Evolutionary conservation across 2,113 vertebrate genomes (phyloP).

Genomic region (Atherinomorus stipes): DNA sequence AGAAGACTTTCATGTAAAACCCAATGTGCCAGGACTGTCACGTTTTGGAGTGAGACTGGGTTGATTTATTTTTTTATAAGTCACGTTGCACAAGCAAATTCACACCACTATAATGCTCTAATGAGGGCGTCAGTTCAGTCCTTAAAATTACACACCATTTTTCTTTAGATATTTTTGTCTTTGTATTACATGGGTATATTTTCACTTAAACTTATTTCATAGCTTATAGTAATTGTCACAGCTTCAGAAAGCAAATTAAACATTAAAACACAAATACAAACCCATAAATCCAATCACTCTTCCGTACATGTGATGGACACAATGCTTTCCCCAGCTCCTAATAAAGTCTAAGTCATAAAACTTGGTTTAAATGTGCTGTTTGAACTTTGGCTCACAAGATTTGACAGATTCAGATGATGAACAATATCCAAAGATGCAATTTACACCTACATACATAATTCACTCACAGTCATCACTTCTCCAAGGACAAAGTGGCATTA

Average conservation of each 20-base stretch:
- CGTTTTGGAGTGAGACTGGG: no score
- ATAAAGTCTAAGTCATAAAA: no score
- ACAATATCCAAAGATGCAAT: neutral
- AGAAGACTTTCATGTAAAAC: no score
- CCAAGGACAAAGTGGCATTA: neutral
- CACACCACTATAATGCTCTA: conserved; percentile 14
- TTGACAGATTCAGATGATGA: neutral
- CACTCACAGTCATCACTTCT: neutral
- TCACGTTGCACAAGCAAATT: conserved; percentile 20
- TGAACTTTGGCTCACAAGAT: neutral
- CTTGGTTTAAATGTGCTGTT: no score
- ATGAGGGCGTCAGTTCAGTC: neutral
- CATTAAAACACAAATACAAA: neutral
- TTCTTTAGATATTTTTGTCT: conserved; percentile 8
- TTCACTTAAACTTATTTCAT: conserved; percentile 10
- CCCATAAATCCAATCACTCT: neutral
- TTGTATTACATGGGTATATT: neutral
- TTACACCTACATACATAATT: neutral
- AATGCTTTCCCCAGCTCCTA: neutral
- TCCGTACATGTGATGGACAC: neutral
- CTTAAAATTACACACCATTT: conserved; percentile 14
- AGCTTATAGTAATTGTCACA: conserved; percentile 29
- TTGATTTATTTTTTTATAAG: neutral
- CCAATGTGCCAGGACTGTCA: conserved; percentile 8
- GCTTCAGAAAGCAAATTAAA: conserved; percentile 14